These are phyloP conservation scores for Ondatra zibethicus DNA, from an alignment of 2,113 vertebrate genomes.

Conservation along the genomic window DNA sequence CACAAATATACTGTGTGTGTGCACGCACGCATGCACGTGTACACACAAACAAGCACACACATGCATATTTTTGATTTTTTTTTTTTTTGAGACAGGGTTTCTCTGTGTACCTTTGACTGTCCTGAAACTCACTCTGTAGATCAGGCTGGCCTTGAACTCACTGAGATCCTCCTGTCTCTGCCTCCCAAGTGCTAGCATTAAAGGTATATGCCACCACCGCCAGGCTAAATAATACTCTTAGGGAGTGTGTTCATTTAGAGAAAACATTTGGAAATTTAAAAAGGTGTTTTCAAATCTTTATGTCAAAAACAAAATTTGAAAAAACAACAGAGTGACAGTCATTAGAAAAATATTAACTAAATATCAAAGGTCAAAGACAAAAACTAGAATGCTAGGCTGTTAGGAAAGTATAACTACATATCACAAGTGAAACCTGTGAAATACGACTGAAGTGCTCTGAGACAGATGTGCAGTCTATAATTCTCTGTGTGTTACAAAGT, in stretches of 20 bases:
- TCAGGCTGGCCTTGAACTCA: neutral
- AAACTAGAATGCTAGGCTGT: neutral
- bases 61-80: neutral
- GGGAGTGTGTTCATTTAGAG: conserved; percentile 3
- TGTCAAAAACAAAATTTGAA: neutral
- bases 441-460: conserved; percentile 3
- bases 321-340: neutral
- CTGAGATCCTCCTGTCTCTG: neutral
- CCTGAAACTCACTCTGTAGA: neutral
- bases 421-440: neutral
- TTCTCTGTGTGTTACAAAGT: neutral
- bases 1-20: neutral
- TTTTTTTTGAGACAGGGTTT: neutral
- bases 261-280: conserved; percentile 49
- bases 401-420: neutral
- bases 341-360: neutral
- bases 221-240: neutral
- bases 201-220: neutral
- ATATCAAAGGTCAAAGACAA: neutral
- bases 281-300: conserved; percentile 18
- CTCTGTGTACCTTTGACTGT: neutral
- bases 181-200: neutral
- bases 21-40: too few species aligned
- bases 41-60: too few species aligned
- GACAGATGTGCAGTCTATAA: conserved; percentile 48